phyloP scores from a whole-genome alignment of 1,140 invertebrate genomes.

The Drusus annulatus region DNA sequence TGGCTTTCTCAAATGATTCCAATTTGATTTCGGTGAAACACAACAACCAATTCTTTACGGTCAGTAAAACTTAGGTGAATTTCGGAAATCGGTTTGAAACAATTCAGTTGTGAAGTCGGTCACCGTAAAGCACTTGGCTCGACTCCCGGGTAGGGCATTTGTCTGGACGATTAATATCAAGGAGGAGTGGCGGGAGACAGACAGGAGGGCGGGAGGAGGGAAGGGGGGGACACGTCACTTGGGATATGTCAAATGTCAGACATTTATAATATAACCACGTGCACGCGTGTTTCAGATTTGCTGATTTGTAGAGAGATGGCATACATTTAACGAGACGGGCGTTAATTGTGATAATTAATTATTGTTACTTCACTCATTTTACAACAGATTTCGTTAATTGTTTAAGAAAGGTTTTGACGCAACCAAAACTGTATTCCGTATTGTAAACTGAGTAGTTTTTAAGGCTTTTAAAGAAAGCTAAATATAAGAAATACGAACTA shows the following conservation, averaged over 20 bases:
- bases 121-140: conserved; percentile 7
- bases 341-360: conserved; percentile 30
- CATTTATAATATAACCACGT: conserved; percentile 20
- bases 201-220: not conserved
- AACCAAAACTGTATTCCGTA: no score
- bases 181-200: not conserved
- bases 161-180: conserved; percentile 16
- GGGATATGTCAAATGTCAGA: conserved; percentile 20
- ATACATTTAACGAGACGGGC: not conserved
- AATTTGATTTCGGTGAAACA: no score
- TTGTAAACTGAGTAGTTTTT: no score
- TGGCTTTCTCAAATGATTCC: no score
- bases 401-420: no score
- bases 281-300: conserved; percentile 16
- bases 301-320: conserved; percentile 2
- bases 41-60: no score
- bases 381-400: no score
- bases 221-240: not conserved
- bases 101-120: not conserved
- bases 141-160: not conserved
- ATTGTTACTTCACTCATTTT: no score
- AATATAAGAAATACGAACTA: no score
- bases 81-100: no score
- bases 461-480: no score
- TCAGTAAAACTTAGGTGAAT: no score